These are phyloP conservation scores for Aplysia californica DNA, from an alignment of 1,140 invertebrate species.

Conservation along the genomic window DNA sequence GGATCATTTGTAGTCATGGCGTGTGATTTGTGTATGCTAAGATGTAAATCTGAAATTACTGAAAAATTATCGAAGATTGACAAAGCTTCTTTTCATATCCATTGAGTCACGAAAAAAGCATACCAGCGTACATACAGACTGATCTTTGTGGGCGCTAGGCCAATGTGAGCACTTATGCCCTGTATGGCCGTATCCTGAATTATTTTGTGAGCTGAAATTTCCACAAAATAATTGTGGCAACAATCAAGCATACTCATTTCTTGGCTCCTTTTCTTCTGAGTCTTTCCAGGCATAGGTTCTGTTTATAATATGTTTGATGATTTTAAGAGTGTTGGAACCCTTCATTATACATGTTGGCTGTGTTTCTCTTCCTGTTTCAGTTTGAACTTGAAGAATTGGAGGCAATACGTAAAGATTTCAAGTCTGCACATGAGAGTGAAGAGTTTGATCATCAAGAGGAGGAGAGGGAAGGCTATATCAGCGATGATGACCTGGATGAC, in stretches of 20 bases:
- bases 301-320: not conserved
- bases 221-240: not conserved
- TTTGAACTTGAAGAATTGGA: constrained; percentile 56
- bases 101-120: too few species aligned
- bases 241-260: not conserved
- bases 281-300: not conserved
- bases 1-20: too few species aligned
- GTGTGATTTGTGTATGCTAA: too few species aligned
- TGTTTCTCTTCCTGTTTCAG: constrained; percentile 36
- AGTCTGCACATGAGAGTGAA: constrained; percentile 25
- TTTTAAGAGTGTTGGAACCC: not conserved
- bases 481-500: constrained; percentile 50
- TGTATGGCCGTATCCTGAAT: not conserved
- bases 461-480: constrained; percentile 31
- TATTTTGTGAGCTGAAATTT: not conserved
- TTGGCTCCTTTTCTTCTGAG: not conserved
- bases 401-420: constrained; percentile 48
- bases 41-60: too few species aligned
- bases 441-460: constrained; percentile 9
- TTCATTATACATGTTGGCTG: not conserved
- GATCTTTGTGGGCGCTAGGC: too few species aligned
- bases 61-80: too few species aligned
- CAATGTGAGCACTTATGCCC: too few species aligned
- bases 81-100: too few species aligned
- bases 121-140: too few species aligned